Evolutionary conservation across 2,797 vertebrate genomes (phyloP).

Genomic region (Carapus acus): DNA sequence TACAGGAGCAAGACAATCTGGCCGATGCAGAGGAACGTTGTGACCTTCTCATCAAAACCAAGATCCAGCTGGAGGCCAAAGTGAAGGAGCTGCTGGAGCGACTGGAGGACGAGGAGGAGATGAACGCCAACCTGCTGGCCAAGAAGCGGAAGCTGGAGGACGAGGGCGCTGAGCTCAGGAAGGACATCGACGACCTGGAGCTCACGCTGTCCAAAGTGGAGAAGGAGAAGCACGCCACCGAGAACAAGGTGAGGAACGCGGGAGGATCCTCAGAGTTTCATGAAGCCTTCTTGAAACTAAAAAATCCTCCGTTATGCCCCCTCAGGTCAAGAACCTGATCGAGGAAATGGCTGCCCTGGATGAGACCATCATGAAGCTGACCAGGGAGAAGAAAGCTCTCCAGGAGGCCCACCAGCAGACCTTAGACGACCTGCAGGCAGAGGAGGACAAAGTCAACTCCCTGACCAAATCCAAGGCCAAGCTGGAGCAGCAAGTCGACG

Average conservation of each 20-base stretch:
- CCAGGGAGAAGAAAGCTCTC: slow-evolving; percentile 89
- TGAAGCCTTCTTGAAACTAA: too few relatives aligned
- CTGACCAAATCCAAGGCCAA: slow-evolving; percentile 88
- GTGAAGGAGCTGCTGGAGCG: slow-evolving; percentile 84
- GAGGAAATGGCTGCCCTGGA: slow-evolving; percentile 91
- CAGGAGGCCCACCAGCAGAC: slow-evolving; percentile 92
- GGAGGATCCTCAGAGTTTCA: neutral
- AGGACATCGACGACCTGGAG: slow-evolving; percentile 92
- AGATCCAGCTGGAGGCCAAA: slow-evolving; percentile 89
- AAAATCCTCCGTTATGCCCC: too few relatives aligned
- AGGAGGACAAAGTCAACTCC: slow-evolving; percentile 90
- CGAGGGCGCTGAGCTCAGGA: slow-evolving; percentile 89
- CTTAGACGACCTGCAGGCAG: slow-evolving; percentile 88
- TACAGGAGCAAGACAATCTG: slow-evolving; percentile 91
- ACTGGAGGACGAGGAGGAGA: slow-evolving; percentile 91
- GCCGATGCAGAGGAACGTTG: slow-evolving; percentile 90
- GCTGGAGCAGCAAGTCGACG: slow-evolving; percentile 92
- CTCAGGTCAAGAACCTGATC: slow-evolving; percentile 89
- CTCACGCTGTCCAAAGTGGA: slow-evolving; percentile 89
- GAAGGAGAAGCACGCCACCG: slow-evolving; percentile 89
- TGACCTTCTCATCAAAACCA: slow-evolving; percentile 89
- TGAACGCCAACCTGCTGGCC: slow-evolving; percentile 77
- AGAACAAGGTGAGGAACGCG: slow-evolving; percentile 80
- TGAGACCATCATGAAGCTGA: slow-evolving; percentile 84
- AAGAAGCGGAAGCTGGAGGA: slow-evolving; percentile 91